phyloP scores from a whole-genome alignment of 23 tunicate species.

The Trididemnum clinides region DNA sequence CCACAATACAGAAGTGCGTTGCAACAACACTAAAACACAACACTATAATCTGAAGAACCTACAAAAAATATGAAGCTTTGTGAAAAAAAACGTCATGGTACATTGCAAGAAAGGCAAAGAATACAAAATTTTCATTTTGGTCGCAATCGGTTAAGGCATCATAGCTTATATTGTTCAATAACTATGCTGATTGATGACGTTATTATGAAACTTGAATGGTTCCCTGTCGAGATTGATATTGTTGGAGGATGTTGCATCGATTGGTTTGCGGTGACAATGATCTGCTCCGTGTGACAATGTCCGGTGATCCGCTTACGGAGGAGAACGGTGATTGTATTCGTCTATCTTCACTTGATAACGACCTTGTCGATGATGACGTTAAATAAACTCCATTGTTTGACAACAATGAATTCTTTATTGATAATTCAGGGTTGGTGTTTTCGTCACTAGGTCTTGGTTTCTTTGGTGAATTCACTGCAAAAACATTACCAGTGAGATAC shows the following conservation, averaged over 20 bases:
- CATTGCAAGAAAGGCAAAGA: too few relatives aligned
- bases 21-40: too few relatives aligned
- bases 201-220: constrained; percentile 46
- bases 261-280: constrained; percentile 36
- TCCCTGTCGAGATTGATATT: constrained; percentile 7
- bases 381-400: background rate
- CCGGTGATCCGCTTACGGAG: constrained; percentile 37
- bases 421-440: background rate
- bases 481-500: too few relatives aligned
- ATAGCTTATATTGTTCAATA: too few relatives aligned
- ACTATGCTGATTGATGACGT: too few relatives aligned
- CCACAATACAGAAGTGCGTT: too few relatives aligned
- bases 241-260: background rate
- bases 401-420: background rate
- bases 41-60: too few relatives aligned
- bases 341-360: constrained; percentile 17
- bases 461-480: too few relatives aligned
- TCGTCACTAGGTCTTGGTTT: background rate
- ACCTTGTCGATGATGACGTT: background rate
- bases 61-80: too few relatives aligned
- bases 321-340: constrained; percentile 22
- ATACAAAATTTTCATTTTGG: too few relatives aligned
- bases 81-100: too few relatives aligned
- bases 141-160: too few relatives aligned
- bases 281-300: constrained; percentile 7